Evolutionary conservation across 2,888 invertebrate genomes (phyloP).

Genomic region (Nomada goodeniana): DNA sequence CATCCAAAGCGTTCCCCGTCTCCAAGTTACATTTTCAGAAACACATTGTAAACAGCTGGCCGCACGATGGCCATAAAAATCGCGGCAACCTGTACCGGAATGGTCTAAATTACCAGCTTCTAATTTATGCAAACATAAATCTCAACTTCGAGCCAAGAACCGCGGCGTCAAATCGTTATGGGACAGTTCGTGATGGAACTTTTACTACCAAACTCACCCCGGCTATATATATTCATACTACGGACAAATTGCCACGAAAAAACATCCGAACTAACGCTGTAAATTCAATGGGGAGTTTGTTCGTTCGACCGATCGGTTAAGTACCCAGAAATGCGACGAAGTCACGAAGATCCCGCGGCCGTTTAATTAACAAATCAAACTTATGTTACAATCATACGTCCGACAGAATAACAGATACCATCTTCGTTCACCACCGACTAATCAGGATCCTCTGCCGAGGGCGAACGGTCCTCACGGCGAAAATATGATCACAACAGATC

Average conservation of each 20-base stretch:
- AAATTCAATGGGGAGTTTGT: conserved; percentile 3
- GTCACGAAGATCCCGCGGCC: not conserved
- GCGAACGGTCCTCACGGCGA: conserved; percentile 1
- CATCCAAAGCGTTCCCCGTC: no score
- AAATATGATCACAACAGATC: conserved; percentile 44
- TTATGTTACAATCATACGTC: not conserved
- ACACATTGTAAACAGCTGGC: not conserved
- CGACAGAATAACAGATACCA: conserved; percentile 27
- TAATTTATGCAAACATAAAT: conserved; percentile 56
- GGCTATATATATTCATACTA: conserved; percentile 13
- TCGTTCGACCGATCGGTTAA: not conserved
- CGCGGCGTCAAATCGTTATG: conserved; percentile 17
- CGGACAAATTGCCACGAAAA: not conserved
- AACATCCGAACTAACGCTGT: not conserved
- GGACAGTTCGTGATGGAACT: conserved; percentile 27
- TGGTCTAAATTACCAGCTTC: conserved; percentile 23
- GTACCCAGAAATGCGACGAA: conserved; percentile 3
- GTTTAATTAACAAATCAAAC: not conserved
- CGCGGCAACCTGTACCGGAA: not conserved
- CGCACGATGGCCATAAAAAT: conserved; percentile 3
- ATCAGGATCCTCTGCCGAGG: conserved; percentile 19
- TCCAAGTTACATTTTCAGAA: not conserved
- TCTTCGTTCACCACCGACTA: conserved; percentile 18
- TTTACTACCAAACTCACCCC: conserved; percentile 28
- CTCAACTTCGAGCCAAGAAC: conserved; percentile 20